Base-by-base conservation (phyloP, 2,888 invertebrate genomes). In the Sminthurinus aureus region DNA sequence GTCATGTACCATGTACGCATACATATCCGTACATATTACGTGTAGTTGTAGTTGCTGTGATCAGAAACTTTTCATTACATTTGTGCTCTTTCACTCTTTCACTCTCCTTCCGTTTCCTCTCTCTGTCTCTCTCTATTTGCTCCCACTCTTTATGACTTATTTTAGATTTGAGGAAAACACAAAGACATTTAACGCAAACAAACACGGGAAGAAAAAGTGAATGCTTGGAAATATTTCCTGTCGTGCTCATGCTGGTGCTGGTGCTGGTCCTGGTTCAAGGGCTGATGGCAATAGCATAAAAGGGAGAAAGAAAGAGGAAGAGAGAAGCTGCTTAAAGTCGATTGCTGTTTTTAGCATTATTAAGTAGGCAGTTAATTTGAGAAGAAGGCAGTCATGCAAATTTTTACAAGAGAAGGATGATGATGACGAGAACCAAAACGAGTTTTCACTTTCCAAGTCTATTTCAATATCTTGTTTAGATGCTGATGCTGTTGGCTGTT, bases 21-120 rank as follows among this genome's bases (percentile, higher is more conserved):
- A n/a, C n/a, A n/a, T n/a, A n/a, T n/a, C n/a, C n/a, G n/a, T n/a
- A n/a, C n/a, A n/a, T n/a, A n/a, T n/a, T n/a, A n/a, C 66, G n/a
- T n/a, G n/a, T n/a, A n/a, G n/a, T n/a, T n/a, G n/a, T n/a, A 24
- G 58, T 64, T 12, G 52, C n/a, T 80, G 71, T 71, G 80, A 81
- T 81, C 80, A 74, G 24, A 81, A 81, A 81, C 73, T 81, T 66
- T 81, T 67, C 20, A 38, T 38, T 6, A 38, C 38, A 38, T 38
- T 38, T 38, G 15, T 51, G 38, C 38, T 73, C 26, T 77, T 82
- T 76, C 77, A 58, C 69, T 76, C 76, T 38, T 38, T 38, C 38
- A 67, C 77, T 58, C 69, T 76, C 76, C 6, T 38, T 38, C 38
- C 82, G 77, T 82, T 82, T 82, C 77, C 82, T 76, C 24, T 77